phyloP scores from a whole-genome alignment of 1,140 invertebrate species.

The Zaprionus ghesquierei region DNA sequence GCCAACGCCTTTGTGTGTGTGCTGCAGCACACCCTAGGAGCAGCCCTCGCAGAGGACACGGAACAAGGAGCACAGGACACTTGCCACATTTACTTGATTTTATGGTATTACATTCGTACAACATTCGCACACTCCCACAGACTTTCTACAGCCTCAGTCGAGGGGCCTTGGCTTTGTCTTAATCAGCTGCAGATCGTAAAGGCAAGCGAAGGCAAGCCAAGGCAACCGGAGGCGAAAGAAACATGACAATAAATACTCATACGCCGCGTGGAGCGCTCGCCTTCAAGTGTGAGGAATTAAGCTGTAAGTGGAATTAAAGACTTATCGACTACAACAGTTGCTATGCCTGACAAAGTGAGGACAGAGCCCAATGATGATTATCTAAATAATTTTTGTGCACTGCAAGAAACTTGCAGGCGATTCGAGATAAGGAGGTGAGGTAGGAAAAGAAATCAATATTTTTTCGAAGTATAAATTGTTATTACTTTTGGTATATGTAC shows the following conservation, averaged over 20 bases:
- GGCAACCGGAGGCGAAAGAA: background rate
- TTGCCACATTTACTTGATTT: conserved; percentile 28
- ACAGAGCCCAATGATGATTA: conserved; percentile 11
- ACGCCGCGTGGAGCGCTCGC: conserved; percentile 22
- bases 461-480: no score
- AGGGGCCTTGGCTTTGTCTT: conserved; percentile 26
- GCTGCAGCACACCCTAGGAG: background rate
- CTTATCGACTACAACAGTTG: conserved; percentile 13
- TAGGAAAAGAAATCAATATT: background rate
- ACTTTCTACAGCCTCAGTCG: no score
- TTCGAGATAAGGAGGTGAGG: background rate
- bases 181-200: conserved; percentile 34
- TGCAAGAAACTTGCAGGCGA: background rate
- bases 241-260: conserved; percentile 37
- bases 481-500: no score
- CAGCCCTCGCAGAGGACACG: background rate
- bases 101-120: background rate
- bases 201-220: no score
- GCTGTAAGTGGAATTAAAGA: conserved; percentile 38
- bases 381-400: conserved; percentile 21
- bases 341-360: background rate
- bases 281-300: conserved; percentile 26
- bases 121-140: background rate
- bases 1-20: background rate
- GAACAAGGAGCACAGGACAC: background rate